Evolutionary conservation across 2,113 vertebrate genomes (phyloP).

Genomic region (Tursiops truncatus): DNA sequence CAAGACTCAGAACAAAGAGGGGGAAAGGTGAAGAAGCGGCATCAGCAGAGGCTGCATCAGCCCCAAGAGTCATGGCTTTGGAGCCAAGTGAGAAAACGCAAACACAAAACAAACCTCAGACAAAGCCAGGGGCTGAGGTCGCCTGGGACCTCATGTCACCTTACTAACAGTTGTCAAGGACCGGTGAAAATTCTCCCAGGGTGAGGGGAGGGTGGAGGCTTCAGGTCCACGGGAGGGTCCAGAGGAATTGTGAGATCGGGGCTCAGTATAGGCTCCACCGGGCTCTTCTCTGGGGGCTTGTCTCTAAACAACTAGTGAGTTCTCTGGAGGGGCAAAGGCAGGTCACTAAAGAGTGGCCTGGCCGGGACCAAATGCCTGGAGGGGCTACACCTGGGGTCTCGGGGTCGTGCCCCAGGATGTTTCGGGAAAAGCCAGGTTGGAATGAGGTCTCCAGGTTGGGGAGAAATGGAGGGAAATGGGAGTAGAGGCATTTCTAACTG

Average conservation of each 20-base stretch:
- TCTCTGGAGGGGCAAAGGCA: neutral
- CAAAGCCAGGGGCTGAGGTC: neutral
- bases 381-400: neutral
- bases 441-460: neutral
- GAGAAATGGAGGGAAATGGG: neutral
- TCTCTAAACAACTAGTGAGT: neutral
- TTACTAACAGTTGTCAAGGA: neutral
- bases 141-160: neutral
- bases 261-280: neutral
- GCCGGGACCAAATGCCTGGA: neutral
- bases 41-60: neutral
- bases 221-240: neutral
- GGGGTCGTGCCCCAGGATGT: neutral
- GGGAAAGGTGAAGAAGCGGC: rapidly evolving
- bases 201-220: neutral
- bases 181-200: neutral
- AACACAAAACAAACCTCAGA: neutral
- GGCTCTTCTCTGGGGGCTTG: neutral
- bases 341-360: neutral
- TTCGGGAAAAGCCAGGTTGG: neutral
- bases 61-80: neutral
- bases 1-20: neutral
- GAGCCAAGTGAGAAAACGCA: neutral
- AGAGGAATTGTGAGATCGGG: neutral
- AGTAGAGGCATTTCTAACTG: neutral